Evolutionary conservation across 2,888 invertebrate species (phyloP).

Genomic region (Gastrophysa polygoni): DNA sequence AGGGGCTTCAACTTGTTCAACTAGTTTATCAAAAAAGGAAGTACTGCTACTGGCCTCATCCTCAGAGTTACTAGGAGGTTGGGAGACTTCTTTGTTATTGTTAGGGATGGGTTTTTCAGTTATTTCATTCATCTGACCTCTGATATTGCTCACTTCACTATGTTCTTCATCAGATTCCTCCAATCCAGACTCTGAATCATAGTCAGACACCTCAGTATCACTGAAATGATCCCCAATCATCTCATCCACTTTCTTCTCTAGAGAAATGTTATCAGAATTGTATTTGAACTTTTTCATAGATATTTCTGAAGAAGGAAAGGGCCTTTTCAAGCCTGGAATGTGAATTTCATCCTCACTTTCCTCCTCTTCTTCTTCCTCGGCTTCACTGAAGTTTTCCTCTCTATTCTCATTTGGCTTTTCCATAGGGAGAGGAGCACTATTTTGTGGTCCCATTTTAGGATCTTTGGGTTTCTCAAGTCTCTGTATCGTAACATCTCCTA

Average conservation of each 20-base stretch:
- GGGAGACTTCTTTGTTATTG: constrained; percentile 24
- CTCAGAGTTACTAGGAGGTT: constrained; percentile 35
- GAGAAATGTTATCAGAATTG: constrained; percentile 35
- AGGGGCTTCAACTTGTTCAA: constrained; percentile 45
- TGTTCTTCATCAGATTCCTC: constrained; percentile 58
- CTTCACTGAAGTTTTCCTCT: constrained; percentile 39
- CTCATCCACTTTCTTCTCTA: constrained; percentile 42
- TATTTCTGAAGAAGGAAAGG: constrained; percentile 40
- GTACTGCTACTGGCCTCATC: constrained; percentile 55
- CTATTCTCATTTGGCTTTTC: constrained; percentile 39
- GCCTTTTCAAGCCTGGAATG: constrained; percentile 40
- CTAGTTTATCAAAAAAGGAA: constrained; percentile 53
- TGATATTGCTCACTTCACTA: constrained; percentile 44
- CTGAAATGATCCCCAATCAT: constrained; percentile 43
- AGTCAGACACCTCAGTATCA: constrained; percentile 55
- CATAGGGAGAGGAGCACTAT: constrained; percentile 37
- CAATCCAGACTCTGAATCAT: constrained; percentile 52
- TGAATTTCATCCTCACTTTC: constrained; percentile 42
- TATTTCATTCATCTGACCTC: constrained; percentile 20
- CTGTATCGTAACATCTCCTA: constrained; percentile 68
- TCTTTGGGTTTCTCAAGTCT: constrained; percentile 56
- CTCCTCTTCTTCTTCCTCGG: constrained; percentile 34
- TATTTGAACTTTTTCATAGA: constrained; percentile 48
- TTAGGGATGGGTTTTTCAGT: constrained; percentile 33
- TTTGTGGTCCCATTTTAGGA: constrained; percentile 42